A percentile compares a stretch with the other conserved stretches of the same genome.
These are phyloP conservation scores for Temnothorax nylanderi DNA, from an alignment of 1,140 invertebrate genomes.

Conservation along the genomic window DNA sequence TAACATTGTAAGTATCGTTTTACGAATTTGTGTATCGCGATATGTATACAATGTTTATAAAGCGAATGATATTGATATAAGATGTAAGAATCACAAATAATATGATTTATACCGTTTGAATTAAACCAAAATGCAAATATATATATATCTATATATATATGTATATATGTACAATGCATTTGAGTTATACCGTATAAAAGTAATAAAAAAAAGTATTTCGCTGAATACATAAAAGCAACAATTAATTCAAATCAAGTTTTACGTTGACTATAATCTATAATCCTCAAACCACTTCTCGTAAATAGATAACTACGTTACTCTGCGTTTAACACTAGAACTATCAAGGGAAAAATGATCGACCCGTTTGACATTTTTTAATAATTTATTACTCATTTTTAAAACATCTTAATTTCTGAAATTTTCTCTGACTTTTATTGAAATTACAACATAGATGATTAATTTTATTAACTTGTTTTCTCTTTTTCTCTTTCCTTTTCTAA, in stretches of 20 bases:
- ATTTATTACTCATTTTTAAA: too few relatives aligned
- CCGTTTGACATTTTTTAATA: too few relatives aligned
- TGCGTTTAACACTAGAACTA: not conserved
- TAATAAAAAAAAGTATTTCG: not conserved
- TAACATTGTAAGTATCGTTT: not conserved
- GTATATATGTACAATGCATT: not conserved
- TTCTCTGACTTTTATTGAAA: too few relatives aligned
- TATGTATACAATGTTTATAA: not conserved
- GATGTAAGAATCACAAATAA: not conserved
- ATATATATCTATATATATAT: too few relatives aligned
- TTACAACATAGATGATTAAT: too few relatives aligned
- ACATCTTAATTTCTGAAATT: too few relatives aligned
- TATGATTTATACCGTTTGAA: not conserved
- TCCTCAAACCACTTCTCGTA: not conserved
- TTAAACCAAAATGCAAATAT: not conserved
- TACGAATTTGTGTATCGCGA: not conserved
- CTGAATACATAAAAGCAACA: not conserved
- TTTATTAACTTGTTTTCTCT: too few relatives aligned
- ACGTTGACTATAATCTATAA: conserved; percentile 9
- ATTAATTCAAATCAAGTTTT: conserved; percentile 2
- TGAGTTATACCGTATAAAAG: not conserved
- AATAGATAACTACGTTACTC: conserved; percentile 9
- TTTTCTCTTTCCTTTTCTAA: too few relatives aligned
- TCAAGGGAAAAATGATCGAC: too few relatives aligned
- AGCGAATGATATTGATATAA: not conserved